Percentiles rank a stretch among this genome's conserved stretches.
Conservation (phyloP, 1,140 invertebrate species). For the Daktulosphaira vitifoliae region DNA sequence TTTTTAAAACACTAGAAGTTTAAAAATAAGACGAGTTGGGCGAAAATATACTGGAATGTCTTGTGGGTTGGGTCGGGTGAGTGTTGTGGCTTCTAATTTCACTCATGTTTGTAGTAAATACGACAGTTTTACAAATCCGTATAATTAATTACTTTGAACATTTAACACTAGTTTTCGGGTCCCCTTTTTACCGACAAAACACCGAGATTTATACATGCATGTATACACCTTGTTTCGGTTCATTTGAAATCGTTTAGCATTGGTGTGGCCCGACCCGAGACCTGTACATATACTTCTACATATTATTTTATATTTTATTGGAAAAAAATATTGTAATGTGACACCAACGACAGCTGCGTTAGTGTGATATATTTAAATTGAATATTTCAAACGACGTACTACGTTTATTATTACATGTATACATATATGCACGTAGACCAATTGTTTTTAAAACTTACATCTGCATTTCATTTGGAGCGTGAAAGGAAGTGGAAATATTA, state of each 20-base stretch:
- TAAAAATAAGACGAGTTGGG: too few relatives aligned
- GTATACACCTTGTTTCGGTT: conserved; percentile 16
- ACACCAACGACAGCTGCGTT: conserved; percentile 25
- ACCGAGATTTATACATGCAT: conserved; percentile 2
- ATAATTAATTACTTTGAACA: conserved; percentile 14
- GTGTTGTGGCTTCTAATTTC: conserved; percentile 21
- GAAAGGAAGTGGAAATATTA: too few relatives aligned
- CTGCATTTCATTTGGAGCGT: too few relatives aligned
- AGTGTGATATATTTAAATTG: too few relatives aligned
- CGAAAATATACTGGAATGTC: too few relatives aligned
- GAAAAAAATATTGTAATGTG: conserved; percentile 15
- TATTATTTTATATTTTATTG: conserved; percentile 16
- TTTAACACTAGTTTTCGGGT: background rate
- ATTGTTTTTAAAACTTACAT: too few relatives aligned
- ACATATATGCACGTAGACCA: too few relatives aligned
- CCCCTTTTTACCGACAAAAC: background rate
- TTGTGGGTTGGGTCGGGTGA: too few relatives aligned
- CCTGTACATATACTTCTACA: background rate
- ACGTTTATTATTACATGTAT: too few relatives aligned
- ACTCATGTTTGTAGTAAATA: conserved; percentile 26
- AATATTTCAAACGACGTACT: too few relatives aligned
- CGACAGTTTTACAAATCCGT: conserved; percentile 21
- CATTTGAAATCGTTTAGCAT: conserved; percentile 31
- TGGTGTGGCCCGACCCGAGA: background rate
- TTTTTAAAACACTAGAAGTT: too few relatives aligned